Evolutionary conservation across 2,797 vertebrate species (phyloP).

Genomic region (Falco biarmicus): DNA sequence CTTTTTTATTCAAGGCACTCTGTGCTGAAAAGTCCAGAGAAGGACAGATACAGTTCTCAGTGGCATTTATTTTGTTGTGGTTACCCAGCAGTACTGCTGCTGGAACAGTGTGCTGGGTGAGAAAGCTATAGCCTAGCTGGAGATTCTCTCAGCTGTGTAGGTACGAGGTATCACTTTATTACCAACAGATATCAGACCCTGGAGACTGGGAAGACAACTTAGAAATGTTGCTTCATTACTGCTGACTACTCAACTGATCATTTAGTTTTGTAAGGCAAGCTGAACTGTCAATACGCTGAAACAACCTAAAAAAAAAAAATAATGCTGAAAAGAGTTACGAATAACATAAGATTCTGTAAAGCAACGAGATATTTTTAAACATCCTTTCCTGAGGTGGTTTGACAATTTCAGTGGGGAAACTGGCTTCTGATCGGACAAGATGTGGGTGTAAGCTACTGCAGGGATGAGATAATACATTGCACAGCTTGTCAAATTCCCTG

Average conservation of each 20-base stretch:
- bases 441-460: conserved; percentile 15
- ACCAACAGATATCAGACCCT: neutral
- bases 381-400: neutral
- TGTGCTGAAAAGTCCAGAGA: neutral
- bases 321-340: neutral
- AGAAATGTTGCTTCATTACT: neutral
- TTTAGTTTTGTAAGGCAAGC: neutral
- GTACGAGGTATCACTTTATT: neutral
- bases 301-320: neutral
- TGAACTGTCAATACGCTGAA: neutral
- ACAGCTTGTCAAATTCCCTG: neutral
- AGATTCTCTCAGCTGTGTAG: neutral
- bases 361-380: neutral
- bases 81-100: neutral
- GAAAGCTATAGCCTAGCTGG: neutral
- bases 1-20: neutral
- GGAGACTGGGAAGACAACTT: neutral
- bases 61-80: neutral
- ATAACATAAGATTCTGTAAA: neutral
- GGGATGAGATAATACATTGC: conserved; percentile 6
- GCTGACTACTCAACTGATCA: neutral
- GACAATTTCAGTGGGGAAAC: neutral
- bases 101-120: neutral
- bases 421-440: neutral
- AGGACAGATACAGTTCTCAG: neutral